Conservation (phyloP, 1,140 invertebrate species). For the Caerostris darwini region DNA sequence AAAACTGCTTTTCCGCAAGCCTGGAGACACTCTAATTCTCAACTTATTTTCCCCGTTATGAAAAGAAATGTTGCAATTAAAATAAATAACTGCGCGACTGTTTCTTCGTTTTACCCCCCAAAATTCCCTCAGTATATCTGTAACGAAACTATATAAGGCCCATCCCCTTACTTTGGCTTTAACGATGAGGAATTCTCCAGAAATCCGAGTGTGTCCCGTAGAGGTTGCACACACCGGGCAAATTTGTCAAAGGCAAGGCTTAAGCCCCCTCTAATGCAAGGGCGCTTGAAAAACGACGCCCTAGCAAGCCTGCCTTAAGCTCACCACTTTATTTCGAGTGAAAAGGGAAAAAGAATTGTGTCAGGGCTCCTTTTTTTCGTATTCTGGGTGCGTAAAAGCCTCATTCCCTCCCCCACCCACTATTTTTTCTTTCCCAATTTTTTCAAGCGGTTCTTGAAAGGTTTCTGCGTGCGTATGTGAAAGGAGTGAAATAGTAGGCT, state of each 20-base stretch:
- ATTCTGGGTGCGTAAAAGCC: slow-evolving; percentile 25
- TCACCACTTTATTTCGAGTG: slow-evolving; percentile 75
- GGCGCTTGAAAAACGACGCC: slow-evolving; percentile 77
- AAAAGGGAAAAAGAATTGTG: slow-evolving; percentile 68
- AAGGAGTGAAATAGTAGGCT: slow-evolving; percentile 4
- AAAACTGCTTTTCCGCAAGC: background rate
- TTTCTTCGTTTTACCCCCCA: background rate
- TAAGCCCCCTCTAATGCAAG: slow-evolving; percentile 63
- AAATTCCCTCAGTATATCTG: background rate
- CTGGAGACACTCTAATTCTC: background rate
- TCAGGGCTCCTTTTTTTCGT: slow-evolving; percentile 35
- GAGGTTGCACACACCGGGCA: slow-evolving; percentile 53
- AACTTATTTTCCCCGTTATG: background rate
- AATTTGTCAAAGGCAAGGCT: slow-evolving; percentile 72
- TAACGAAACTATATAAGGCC: slow-evolving; percentile 24
- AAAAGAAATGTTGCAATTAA: slow-evolving; percentile 45
- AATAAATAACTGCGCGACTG: background rate
- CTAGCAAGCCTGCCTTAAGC: slow-evolving; percentile 68
- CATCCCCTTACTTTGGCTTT: background rate
- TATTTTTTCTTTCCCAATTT: background rate
- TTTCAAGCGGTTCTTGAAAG: slow-evolving; percentile 9
- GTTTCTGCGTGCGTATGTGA: background rate
- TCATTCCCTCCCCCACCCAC: background rate
- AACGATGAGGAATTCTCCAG: slow-evolving; percentile 65
- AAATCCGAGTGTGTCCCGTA: slow-evolving; percentile 43